These are phyloP conservation scores for Phengaris arion DNA, from an alignment of 2,888 invertebrate species.

Conservation along the genomic window DNA sequence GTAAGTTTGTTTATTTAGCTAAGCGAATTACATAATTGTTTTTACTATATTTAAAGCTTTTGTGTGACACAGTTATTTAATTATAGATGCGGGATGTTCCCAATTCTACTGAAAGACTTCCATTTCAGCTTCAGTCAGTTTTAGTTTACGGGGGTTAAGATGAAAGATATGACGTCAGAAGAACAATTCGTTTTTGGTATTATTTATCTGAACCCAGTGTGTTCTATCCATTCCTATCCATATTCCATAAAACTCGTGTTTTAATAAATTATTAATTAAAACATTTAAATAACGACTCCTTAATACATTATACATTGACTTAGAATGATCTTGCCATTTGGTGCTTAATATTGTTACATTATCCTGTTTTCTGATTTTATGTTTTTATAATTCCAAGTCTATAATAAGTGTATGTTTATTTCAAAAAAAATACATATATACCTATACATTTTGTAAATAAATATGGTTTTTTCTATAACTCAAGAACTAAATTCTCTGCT, in stretches of 20 bases:
- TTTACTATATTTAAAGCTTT: conserved; percentile 52
- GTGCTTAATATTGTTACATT: too few species aligned
- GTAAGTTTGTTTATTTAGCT: conserved; percentile 39
- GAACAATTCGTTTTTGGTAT: conserved; percentile 46
- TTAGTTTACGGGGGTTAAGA: not conserved
- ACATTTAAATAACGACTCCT: not conserved
- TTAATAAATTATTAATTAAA: not conserved
- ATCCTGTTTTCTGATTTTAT: not conserved
- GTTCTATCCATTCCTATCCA: too few species aligned
- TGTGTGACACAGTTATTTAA: conserved; percentile 68
- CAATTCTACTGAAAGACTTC: conserved; percentile 52
- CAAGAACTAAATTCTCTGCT: too few species aligned
- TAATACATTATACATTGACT: not conserved
- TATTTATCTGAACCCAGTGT: conserved; percentile 31
- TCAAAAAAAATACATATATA: too few species aligned
- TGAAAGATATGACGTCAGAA: conserved; percentile 40
- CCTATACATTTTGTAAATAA: too few species aligned
- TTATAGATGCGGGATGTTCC: conserved; percentile 63
- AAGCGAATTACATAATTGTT: conserved; percentile 68
- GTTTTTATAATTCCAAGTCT: not conserved
- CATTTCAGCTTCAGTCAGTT: conserved; percentile 38
- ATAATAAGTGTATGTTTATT: not conserved
- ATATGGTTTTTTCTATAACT: too few species aligned
- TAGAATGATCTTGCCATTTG: conserved; percentile 34
- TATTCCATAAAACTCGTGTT: conserved; percentile 1